Evolutionary conservation across 2,888 invertebrate species (phyloP).

Genomic region (Ametastegia equiseti): DNA sequence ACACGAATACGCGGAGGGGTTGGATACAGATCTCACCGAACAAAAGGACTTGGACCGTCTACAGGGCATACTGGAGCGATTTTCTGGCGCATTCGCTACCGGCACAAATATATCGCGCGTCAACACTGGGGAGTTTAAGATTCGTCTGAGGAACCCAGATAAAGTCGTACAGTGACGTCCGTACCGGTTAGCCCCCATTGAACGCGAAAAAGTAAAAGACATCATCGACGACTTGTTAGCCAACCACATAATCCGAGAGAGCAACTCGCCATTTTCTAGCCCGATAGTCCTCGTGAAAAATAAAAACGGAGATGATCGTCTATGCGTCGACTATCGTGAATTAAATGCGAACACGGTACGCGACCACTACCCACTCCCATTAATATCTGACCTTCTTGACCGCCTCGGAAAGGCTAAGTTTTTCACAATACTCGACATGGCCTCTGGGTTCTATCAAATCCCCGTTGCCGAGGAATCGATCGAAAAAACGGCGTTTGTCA

Average conservation of each 20-base stretch:
- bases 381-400: slow-evolving; percentile 62
- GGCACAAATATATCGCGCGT: background rate
- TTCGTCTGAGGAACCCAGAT: background rate
- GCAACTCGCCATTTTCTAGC: background rate
- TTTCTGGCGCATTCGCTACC: background rate
- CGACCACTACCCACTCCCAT: slow-evolving; percentile 61
- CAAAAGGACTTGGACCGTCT: background rate
- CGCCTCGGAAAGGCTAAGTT: slow-evolving; percentile 54
- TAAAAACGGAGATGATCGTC: slow-evolving; percentile 49
- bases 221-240: background rate
- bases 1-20: background rate
- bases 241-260: background rate
- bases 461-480: slow-evolving; percentile 56
- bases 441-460: slow-evolving; percentile 65
- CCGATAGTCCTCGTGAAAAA: slow-evolving; percentile 53
- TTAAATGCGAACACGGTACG: slow-evolving; percentile 61
- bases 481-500: slow-evolving; percentile 59
- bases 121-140: background rate
- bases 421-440: slow-evolving; percentile 63
- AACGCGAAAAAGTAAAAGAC: background rate
- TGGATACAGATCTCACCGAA: background rate
- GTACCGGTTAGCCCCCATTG: background rate
- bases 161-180: background rate
- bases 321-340: slow-evolving; percentile 56
- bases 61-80: background rate